Percentiles rank a stretch among this genome's conserved stretches.
Evolutionary conservation across 2,113 vertebrate species (phyloP).

Genomic region (Dolichotis patagonum): DNA sequence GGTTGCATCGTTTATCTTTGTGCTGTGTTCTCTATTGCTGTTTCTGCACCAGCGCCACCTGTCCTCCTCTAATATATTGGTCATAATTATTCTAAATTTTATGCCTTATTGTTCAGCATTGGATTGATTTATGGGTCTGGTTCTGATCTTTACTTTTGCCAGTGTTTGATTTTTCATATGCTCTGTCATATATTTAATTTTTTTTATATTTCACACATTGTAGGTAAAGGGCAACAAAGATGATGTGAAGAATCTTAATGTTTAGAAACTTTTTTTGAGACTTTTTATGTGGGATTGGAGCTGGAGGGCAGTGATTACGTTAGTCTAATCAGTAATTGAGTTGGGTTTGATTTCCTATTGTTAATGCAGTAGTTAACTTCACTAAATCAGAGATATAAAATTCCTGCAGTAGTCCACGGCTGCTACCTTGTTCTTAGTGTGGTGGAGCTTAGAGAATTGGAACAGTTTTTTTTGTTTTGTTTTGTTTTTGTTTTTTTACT

Average conservation of each 20-base stretch:
- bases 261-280: neutral
- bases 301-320: neutral
- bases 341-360: neutral
- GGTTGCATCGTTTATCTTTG: conserved; percentile 74
- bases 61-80: neutral
- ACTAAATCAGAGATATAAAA: neutral
- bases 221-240: neutral
- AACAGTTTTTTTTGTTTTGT: neutral
- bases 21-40: conserved; percentile 8
- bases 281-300: neutral
- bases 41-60: conserved; percentile 41
- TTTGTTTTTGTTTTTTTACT: neutral
- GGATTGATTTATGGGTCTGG: neutral
- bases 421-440: neutral
- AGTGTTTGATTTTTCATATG: neutral
- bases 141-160: neutral
- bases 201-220: neutral
- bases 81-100: neutral
- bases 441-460: neutral
- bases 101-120: neutral
- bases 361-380: neutral
- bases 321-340: neutral
- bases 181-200: neutral
- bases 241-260: neutral
- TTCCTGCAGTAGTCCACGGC: neutral